These are phyloP conservation scores for Menidia menidia DNA, from an alignment of 2,797 vertebrate genomes.

Conservation along the genomic window DNA sequence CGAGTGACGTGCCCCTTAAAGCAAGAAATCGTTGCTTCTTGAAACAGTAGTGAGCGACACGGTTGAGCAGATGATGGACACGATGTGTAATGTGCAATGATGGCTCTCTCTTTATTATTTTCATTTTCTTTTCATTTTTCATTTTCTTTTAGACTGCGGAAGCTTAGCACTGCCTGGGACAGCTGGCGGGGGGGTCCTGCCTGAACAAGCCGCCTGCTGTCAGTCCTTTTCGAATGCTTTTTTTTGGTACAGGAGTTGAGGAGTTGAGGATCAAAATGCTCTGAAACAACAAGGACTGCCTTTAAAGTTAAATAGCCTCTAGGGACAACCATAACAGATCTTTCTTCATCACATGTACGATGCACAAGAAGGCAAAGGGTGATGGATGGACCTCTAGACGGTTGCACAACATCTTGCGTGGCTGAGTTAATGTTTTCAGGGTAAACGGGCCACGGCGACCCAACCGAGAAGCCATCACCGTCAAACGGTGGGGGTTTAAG, in stretches of 20 bases:
- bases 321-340: slow-evolving; percentile 23
- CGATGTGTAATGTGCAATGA: slow-evolving; percentile 22
- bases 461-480: not conserved
- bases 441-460: not conserved
- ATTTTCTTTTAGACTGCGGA: slow-evolving; percentile 2
- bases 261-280: slow-evolving; percentile 44
- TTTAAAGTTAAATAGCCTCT: slow-evolving; percentile 36
- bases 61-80: slow-evolving; percentile 27
- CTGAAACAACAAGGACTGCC: slow-evolving; percentile 27
- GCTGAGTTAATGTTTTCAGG: slow-evolving; percentile 38
- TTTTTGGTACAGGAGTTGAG: rapidly evolving
- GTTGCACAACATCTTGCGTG: slow-evolving; percentile 17
- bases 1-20: slow-evolving; percentile 6
- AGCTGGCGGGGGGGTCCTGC: slow-evolving; percentile 68
- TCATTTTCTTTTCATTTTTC: not conserved
- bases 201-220: slow-evolving; percentile 60
- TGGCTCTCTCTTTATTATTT: no score
- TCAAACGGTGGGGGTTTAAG: not conserved
- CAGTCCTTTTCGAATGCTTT: slow-evolving; percentile 36
- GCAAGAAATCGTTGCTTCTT: slow-evolving; percentile 8
- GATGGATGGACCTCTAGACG: slow-evolving; percentile 10
- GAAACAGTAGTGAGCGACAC: slow-evolving; percentile 25
- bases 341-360: slow-evolving; percentile 12
- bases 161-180: slow-evolving; percentile 63
- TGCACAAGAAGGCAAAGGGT: slow-evolving; percentile 7